Evolutionary conservation across 2,797 vertebrate species (phyloP).

Genomic region (Poeciliopsis gracilis): DNA sequence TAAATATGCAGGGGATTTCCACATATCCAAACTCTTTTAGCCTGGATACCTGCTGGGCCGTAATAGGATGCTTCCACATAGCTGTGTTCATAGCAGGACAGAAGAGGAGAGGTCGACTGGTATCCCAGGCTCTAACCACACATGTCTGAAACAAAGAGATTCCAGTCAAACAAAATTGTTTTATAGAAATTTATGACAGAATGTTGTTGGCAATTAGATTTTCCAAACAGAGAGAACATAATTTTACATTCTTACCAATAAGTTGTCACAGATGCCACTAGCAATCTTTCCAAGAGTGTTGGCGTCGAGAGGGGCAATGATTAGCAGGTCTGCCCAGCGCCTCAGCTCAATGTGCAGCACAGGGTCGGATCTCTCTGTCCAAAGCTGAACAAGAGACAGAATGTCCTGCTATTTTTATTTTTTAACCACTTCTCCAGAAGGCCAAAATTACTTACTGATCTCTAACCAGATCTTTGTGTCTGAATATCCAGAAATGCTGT

Average conservation of each 20-base stretch:
- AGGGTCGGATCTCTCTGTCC: constrained; percentile 88
- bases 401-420: constrained; percentile 18
- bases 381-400: constrained; percentile 80
- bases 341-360: constrained; percentile 95
- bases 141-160: constrained; percentile 86
- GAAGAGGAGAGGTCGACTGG: constrained; percentile 90
- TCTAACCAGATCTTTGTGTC: constrained; percentile 9
- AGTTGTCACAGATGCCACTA: constrained; percentile 94
- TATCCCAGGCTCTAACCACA: constrained; percentile 94
- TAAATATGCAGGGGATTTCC: constrained; percentile 91
- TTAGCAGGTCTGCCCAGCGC: constrained; percentile 92
- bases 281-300: constrained; percentile 96
- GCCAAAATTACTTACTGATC: constrained; percentile 25
- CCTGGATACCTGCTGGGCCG: constrained; percentile 84
- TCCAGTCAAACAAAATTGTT: constrained; percentile 1
- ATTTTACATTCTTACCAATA: constrained; percentile 84
- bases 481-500: constrained; percentile 11
- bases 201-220: neutral
- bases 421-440: constrained; percentile 17
- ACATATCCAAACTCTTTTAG: constrained; percentile 89
- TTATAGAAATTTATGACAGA: neutral
- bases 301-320: constrained; percentile 94
- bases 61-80: constrained; percentile 97
- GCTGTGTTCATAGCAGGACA: constrained; percentile 98
- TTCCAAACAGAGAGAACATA: neutral